These are phyloP conservation scores for Pteronura brasiliensis DNA, from an alignment of 2,113 vertebrate species.

Conservation along the genomic window DNA sequence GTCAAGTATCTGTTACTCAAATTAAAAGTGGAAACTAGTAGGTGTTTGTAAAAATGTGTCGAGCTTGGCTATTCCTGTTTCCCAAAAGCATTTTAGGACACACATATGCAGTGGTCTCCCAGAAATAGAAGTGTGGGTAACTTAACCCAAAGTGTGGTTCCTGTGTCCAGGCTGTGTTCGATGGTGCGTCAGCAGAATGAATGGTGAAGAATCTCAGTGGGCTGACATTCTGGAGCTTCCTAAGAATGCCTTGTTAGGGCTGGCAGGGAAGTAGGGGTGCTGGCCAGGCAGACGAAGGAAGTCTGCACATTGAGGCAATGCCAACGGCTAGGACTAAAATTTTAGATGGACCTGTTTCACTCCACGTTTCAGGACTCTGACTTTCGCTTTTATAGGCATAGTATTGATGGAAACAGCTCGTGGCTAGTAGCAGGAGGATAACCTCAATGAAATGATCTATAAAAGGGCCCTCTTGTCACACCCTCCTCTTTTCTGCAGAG, in stretches of 20 bases:
- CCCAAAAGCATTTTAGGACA: conserved; percentile 12
- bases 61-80: conserved; percentile 28
- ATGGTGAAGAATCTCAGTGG: background rate
- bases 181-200: background rate
- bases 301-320: background rate
- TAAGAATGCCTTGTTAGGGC: background rate
- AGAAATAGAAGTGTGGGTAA: conserved; percentile 65
- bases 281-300: background rate
- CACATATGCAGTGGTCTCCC: background rate
- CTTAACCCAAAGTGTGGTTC: conserved; percentile 50
- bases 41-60: conserved; percentile 31
- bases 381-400: background rate
- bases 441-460: background rate
- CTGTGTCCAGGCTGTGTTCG: background rate
- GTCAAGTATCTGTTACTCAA: background rate
- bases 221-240: background rate
- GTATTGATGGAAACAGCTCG: background rate
- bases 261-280: background rate
- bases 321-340: background rate
- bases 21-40: conserved; percentile 47
- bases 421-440: background rate
- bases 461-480: background rate
- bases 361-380: background rate
- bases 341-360: background rate
- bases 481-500: background rate